These are phyloP conservation scores for Thecocarcelia acutangulata DNA, from an alignment of 2,888 invertebrate species.

Conservation along the genomic window DNA sequence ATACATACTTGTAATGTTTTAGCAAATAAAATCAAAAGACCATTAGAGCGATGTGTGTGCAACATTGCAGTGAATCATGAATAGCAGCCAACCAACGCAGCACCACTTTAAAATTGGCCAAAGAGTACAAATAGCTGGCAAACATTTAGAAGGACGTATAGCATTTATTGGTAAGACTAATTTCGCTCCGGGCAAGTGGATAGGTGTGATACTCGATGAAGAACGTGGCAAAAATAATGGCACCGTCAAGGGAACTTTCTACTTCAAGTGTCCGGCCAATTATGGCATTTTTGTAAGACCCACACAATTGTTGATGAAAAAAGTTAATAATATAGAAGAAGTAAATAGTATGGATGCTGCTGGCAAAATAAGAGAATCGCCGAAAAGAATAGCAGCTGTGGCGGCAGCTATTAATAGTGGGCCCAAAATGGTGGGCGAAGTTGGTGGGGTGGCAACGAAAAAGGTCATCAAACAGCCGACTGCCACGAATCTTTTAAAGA, in stretches of 20 bases:
- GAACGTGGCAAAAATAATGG: constrained; percentile 99
- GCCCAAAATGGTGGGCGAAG: constrained; percentile 26
- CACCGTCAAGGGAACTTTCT: constrained; percentile 92
- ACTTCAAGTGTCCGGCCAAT: constrained; percentile 96
- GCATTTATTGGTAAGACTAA: constrained; percentile 94
- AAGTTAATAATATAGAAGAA: constrained; percentile 42
- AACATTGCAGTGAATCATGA: constrained; percentile 61
- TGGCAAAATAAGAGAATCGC: constrained; percentile 24
- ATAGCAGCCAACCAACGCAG: constrained; percentile 78
- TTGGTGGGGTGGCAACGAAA: constrained; percentile 10
- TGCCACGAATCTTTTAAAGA: constrained; percentile 64
- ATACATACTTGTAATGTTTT: neutral
- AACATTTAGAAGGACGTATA: constrained; percentile 92
- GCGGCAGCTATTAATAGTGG: neutral
- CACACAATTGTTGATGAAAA: constrained; percentile 85
- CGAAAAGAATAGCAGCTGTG: neutral
- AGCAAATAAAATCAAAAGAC: neutral
- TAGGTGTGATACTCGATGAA: constrained; percentile 96
- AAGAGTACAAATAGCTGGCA: constrained; percentile 91
- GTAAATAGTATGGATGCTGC: constrained; percentile 35
- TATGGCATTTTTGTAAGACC: constrained; percentile 97
- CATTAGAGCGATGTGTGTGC: constrained; percentile 50
- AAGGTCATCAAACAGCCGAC: constrained; percentile 58
- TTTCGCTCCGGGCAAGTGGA: constrained; percentile 96
- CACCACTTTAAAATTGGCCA: constrained; percentile 87